phyloP scores from a whole-genome alignment of 2,113 vertebrate species.

The Rhegmatorhina hoffmannsi region DNA sequence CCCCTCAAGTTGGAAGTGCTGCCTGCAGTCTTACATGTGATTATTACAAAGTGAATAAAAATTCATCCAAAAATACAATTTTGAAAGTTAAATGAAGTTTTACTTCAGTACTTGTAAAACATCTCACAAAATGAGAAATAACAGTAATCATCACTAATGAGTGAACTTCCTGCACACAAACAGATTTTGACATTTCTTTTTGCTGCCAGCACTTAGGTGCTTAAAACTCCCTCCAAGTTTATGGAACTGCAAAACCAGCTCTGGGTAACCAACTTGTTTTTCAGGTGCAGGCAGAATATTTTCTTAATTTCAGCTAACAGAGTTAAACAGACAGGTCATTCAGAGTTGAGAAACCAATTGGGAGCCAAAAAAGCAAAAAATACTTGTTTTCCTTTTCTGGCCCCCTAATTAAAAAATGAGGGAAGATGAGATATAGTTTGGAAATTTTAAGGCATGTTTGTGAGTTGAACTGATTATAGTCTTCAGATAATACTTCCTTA shows the following conservation, averaged over 20 bases:
- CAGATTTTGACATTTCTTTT: background rate
- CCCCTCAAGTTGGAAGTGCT: accelerated
- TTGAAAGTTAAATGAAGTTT: background rate
- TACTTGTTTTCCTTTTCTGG: background rate
- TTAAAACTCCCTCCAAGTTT: background rate
- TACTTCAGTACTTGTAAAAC: background rate
- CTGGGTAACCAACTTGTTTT: background rate
- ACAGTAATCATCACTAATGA: background rate
- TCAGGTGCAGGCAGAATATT: background rate
- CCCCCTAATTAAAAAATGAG: background rate
- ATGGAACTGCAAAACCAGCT: background rate
- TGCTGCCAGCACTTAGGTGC: background rate
- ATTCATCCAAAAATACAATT: background rate
- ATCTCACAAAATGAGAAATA: background rate
- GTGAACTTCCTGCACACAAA: background rate
- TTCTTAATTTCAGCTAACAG: background rate
- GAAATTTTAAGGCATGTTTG: background rate
- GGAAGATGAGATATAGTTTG: constrained; percentile 7
- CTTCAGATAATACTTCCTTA: constrained; percentile 16
- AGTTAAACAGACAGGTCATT: background rate
- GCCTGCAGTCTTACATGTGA: background rate
- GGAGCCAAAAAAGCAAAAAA: background rate
- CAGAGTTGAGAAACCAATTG: background rate
- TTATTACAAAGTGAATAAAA: background rate
- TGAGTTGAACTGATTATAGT: background rate